These are phyloP conservation scores for Malurus leucopterus DNA, from an alignment of 2,797 vertebrate species.

Conservation along the genomic window DNA sequence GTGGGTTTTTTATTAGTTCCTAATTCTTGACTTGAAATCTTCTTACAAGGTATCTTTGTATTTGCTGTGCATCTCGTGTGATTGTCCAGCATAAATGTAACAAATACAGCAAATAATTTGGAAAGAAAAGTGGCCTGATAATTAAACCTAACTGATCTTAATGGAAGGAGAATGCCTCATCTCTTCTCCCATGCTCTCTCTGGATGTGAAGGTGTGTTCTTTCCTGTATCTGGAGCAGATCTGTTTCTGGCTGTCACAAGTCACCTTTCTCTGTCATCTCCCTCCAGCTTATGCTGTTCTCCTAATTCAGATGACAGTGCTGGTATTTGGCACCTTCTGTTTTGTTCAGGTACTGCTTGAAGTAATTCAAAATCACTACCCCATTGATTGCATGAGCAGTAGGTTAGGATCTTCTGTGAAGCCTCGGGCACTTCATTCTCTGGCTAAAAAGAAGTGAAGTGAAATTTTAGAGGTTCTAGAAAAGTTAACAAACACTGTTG, in stretches of 20 bases:
- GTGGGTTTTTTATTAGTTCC: not conserved
- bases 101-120: not conserved
- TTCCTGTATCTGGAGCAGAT: not conserved
- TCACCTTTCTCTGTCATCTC: conserved; percentile 8
- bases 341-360: not conserved
- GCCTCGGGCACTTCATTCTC: not conserved
- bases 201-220: not conserved
- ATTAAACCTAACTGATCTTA: not conserved
- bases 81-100: not conserved
- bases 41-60: not conserved
- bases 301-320: not conserved
- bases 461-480: not conserved
- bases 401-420: not conserved
- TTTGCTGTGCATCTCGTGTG: not conserved
- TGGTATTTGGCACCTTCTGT: not conserved
- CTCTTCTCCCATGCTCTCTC: not conserved
- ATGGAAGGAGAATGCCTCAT: not conserved
- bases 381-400: not conserved
- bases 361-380: not conserved
- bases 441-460: not conserved
- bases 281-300: not conserved
- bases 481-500: not conserved
- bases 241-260: not conserved
- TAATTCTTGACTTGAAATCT: not conserved
- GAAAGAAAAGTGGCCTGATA: not conserved